Conservation (phyloP, 2,113 vertebrate species). For the Origma solitaria region DNA sequence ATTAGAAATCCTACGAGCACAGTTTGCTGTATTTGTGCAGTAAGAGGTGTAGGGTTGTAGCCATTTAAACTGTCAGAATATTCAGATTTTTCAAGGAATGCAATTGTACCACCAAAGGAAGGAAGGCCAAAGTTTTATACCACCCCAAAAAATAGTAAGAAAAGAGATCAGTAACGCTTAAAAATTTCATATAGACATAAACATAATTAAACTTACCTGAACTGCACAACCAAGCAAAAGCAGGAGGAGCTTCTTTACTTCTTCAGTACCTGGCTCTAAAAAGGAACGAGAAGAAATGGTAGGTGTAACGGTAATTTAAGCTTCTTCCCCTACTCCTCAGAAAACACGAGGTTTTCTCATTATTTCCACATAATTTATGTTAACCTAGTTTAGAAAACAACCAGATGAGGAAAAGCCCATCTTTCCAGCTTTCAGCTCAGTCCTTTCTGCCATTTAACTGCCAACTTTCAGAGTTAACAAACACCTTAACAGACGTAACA, state of each 20-base stretch:
- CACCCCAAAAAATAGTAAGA: not conserved
- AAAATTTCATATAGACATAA: not conserved
- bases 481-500: not conserved
- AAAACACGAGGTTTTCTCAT: not conserved
- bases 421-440: not conserved
- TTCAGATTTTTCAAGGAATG: not conserved
- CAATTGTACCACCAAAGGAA: not conserved
- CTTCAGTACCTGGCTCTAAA: constrained; percentile 91
- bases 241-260: constrained; percentile 91
- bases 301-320: not conserved
- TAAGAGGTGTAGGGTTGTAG: not conserved
- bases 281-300: not conserved
- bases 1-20: not conserved
- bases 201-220: constrained; percentile 78
- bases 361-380: not conserved
- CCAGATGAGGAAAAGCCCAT: not conserved
- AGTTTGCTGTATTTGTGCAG: not conserved
- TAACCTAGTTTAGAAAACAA: not conserved
- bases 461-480: not conserved
- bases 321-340: not conserved
- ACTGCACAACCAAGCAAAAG: constrained; percentile 96
- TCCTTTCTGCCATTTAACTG: not conserved
- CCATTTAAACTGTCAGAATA: not conserved
- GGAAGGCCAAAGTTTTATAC: not conserved
- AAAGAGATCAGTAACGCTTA: not conserved